phyloP scores from a whole-genome alignment of 2,888 invertebrate genomes.

The Neoascia interrupta region DNA sequence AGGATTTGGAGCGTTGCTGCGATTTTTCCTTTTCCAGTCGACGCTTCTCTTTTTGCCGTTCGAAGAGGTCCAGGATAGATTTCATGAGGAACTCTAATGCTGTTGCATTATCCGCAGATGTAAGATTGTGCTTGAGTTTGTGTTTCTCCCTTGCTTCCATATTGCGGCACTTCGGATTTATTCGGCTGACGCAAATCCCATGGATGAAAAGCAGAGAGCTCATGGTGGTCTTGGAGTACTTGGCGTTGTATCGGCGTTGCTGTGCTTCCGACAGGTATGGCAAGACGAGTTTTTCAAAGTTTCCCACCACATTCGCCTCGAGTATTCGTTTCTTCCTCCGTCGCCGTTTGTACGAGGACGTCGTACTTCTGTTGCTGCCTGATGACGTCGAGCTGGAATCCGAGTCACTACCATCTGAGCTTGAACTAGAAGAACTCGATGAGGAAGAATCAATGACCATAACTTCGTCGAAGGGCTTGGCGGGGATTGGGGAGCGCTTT shows the following conservation, averaged over 20 bases:
- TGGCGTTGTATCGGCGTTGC: slow-evolving; percentile 73
- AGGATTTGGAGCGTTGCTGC: neutral
- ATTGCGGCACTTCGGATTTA: slow-evolving; percentile 9
- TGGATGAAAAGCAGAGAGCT: slow-evolving; percentile 75
- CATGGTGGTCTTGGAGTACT: slow-evolving; percentile 71
- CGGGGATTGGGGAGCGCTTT: too few species aligned
- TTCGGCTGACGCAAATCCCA: slow-evolving; percentile 72
- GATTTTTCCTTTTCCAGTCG: slow-evolving; percentile 24
- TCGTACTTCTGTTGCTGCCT: slow-evolving; percentile 58
- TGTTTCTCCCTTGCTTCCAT: slow-evolving; percentile 71
- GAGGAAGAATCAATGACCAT: slow-evolving; percentile 68
- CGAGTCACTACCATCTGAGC: slow-evolving; percentile 70
- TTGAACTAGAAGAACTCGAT: slow-evolving; percentile 68
- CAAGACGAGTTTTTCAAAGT: slow-evolving; percentile 76
- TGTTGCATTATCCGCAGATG: slow-evolving; percentile 73
- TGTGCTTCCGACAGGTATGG: slow-evolving; percentile 73
- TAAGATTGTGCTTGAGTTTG: slow-evolving; percentile 76
- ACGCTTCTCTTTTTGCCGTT: slow-evolving; percentile 70
- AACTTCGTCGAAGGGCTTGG: slow-evolving; percentile 44
- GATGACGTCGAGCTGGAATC: slow-evolving; percentile 65
- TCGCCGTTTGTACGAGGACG: slow-evolving; percentile 70
- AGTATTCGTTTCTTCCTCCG: slow-evolving; percentile 72
- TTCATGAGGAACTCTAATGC: slow-evolving; percentile 76
- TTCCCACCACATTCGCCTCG: slow-evolving; percentile 75
- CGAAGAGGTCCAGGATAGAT: slow-evolving; percentile 75